phyloP scores from a whole-genome alignment of 2,113 vertebrate species.

The Tringa solitaria region DNA sequence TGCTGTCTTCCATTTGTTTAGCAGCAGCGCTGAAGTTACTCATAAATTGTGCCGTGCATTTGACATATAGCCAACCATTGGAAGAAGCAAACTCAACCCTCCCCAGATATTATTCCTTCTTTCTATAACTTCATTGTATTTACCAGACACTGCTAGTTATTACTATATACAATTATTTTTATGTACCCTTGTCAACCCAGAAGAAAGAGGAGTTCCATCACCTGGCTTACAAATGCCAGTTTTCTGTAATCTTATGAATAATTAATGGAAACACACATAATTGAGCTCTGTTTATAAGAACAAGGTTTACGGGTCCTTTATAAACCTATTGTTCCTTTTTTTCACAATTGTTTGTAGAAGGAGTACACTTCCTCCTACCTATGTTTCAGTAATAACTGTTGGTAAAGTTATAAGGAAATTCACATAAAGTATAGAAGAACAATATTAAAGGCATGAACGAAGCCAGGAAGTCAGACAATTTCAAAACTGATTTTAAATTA shows the following conservation, averaged over 20 bases:
- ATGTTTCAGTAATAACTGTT: not conserved
- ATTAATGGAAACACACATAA: not conserved
- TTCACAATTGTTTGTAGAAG: not conserved
- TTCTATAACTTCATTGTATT: not conserved
- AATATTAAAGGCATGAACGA: not conserved
- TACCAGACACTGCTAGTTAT: not conserved
- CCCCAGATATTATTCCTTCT: not conserved
- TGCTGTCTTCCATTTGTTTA: not conserved
- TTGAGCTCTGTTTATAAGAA: not conserved
- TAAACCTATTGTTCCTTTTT: not conserved
- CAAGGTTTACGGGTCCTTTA: not conserved
- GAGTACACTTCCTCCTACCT: not conserved
- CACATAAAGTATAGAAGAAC: not conserved
- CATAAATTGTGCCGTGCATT: constrained; percentile 2
- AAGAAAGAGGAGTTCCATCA: not conserved
- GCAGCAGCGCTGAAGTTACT: not conserved
- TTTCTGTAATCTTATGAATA: not conserved
- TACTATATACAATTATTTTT: not conserved
- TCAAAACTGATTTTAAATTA: not conserved
- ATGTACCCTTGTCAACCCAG: not conserved
- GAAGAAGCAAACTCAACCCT: not conserved
- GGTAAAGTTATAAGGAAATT: not conserved
- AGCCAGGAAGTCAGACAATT: not conserved
- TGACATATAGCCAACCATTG: not conserved
- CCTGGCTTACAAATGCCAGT: not conserved